Evolutionary conservation across 2,797 vertebrate genomes (phyloP), one percentile per base, ranked within the genome.

Genomic region (Anguilla obscura): DNA sequence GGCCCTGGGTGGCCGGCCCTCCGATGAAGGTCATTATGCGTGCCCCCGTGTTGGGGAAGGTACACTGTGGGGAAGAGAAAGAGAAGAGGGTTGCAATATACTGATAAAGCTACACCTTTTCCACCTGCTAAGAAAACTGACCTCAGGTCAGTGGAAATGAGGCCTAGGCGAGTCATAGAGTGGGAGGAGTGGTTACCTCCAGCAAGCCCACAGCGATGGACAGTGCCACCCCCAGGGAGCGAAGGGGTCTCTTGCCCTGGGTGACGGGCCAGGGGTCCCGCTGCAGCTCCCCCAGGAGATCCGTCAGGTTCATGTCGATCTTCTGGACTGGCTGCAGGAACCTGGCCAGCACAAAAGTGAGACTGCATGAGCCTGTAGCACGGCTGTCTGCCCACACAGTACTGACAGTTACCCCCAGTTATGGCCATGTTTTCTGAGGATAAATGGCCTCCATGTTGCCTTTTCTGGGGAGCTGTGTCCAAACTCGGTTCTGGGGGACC

Each of bases 271-370:
- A 99, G 50, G 98, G 98, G 93, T 99, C 98, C 3, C 98, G 96
- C 86, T 99, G 98, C 79, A 99, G 94, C 93, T 99, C 98, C 92
- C 98, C 98, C 94, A 99, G 89, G 89, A 99, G 97, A 94, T 99
- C 98, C 0, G 98, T 99, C 88, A 99, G 96, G 94, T 99, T 99
- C 98, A 99, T 99, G 93, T 99, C 98, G 40, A 99, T 97, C 92
- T 99, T 99, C 95, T 99, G 98, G 76, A 99, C 97, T 2, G 98
- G 98, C 86, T 99, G 98, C 88, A 99, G 95, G 92, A 99, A 99
- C 93, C 98, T 99, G 86, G 10, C 86, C 10, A 66, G 54, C 52
- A 74, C 7, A 2, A 66, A 40, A 36, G 33, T 3, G 27, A 21
- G 16, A 45, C 36, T 1, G 33, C 45, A 1, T 30, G 27, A 71